These are phyloP conservation scores for Papilio elwesi DNA, from an alignment of 2,888 invertebrate genomes.

Conservation along the genomic window DNA sequence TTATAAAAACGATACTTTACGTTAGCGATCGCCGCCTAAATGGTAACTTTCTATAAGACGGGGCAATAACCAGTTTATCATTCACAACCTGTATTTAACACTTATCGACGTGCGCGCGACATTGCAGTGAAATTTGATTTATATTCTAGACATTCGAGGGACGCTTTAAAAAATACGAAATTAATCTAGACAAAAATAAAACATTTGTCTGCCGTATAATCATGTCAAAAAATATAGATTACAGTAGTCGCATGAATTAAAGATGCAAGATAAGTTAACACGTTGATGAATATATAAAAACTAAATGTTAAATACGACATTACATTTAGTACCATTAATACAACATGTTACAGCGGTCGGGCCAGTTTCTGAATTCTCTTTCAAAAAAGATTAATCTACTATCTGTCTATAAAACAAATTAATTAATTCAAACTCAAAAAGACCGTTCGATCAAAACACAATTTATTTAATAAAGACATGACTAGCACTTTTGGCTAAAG, in stretches of 20 bases:
- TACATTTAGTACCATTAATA: background rate
- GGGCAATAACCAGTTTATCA: slow-evolving; percentile 39
- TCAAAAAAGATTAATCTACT: background rate
- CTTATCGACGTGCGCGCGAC: slow-evolving; percentile 36
- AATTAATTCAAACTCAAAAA: background rate
- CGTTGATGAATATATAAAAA: background rate
- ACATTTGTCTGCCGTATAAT: slow-evolving; percentile 12
- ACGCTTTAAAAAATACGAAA: slow-evolving; percentile 20
- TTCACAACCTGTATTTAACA: slow-evolving; percentile 40
- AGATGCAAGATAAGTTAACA: slow-evolving; percentile 5
- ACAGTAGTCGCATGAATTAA: slow-evolving; percentile 10
- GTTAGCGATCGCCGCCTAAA: slow-evolving; percentile 33
- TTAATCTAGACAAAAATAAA: slow-evolving; percentile 6
- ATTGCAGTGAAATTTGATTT: slow-evolving; percentile 42
- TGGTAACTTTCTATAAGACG: slow-evolving; percentile 40
- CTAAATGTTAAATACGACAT: background rate
- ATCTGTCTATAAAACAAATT: background rate
- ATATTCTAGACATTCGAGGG: slow-evolving; percentile 20
- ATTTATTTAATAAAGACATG: background rate
- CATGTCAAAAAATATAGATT: background rate
- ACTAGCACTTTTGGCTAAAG: background rate
- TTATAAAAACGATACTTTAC: slow-evolving; percentile 30
- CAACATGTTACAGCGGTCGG: background rate
- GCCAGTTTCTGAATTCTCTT: background rate
- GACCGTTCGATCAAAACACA: background rate